phyloP scores from a whole-genome alignment of 2,888 invertebrate species.

The Homarus gammarus region DNA sequence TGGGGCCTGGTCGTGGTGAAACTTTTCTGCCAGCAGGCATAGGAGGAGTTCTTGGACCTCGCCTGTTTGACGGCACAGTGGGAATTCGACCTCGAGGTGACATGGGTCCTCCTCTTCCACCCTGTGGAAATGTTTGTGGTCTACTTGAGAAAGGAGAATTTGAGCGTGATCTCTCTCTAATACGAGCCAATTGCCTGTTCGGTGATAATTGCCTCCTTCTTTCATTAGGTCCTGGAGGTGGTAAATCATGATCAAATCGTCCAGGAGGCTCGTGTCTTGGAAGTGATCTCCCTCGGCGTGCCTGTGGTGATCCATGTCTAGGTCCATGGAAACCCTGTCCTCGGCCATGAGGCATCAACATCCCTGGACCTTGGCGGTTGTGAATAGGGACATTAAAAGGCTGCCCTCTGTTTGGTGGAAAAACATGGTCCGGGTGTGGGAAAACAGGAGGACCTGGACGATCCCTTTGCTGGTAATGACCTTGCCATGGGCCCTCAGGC shows the following conservation, averaged over 20 bases:
- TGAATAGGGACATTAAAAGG: background rate
- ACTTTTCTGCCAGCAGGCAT: constrained; percentile 47
- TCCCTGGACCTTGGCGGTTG: constrained; percentile 30
- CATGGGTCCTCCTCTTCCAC: constrained; percentile 51
- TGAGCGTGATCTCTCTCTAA: constrained; percentile 40
- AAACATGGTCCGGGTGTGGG: constrained; percentile 53
- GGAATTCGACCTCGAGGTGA: constrained; percentile 45
- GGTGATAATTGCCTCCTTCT: constrained; percentile 41
- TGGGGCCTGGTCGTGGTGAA: constrained; percentile 35
- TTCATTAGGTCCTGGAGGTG: constrained; percentile 26
- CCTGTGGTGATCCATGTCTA: constrained; percentile 22
- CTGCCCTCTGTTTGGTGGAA: constrained; percentile 24
- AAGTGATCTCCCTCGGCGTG: constrained; percentile 26
- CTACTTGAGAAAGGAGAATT: constrained; percentile 51
- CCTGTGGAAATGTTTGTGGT: constrained; percentile 38
- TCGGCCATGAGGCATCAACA: constrained; percentile 38
- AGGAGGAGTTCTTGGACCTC: constrained; percentile 64
- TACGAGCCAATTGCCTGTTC: constrained; percentile 6
- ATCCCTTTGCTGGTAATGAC: constrained; percentile 50
- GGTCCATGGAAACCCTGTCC: constrained; percentile 30
- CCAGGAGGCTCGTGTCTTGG: constrained; percentile 27
- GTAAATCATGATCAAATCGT: constrained; percentile 35
- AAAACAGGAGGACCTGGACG: constrained; percentile 34
- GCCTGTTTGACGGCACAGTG: constrained; percentile 26
- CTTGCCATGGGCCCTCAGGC: constrained; percentile 38